Conservation (phyloP, 2,113 vertebrate species). For the Halichoeres trimaculatus region DNA sequence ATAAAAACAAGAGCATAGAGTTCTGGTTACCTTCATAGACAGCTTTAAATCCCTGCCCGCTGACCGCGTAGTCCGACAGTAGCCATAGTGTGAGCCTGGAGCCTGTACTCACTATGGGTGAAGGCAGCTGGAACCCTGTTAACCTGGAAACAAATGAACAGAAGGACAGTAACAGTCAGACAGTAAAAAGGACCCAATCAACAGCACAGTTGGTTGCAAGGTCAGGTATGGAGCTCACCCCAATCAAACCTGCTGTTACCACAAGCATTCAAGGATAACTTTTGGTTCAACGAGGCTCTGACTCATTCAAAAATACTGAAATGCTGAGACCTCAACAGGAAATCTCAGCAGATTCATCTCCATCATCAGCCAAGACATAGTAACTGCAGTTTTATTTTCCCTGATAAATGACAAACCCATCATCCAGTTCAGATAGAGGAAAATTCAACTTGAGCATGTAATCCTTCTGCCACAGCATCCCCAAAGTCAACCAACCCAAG, state of each 20-base stretch:
- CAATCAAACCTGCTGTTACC: conserved; percentile 41
- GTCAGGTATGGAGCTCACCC: conserved; percentile 40
- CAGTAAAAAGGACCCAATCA: conserved; percentile 52
- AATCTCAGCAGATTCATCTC: conserved; percentile 38
- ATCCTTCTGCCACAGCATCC: no score
- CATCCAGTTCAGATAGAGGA: conserved; percentile 11
- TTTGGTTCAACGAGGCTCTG: conserved; percentile 52
- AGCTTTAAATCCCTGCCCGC: conserved; percentile 96
- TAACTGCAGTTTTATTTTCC: conserved; percentile 27
- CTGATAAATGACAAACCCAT: conserved; percentile 44
- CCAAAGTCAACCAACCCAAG: not conserved
- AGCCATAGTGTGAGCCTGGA: conserved; percentile 92
- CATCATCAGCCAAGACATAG: conserved; percentile 36
- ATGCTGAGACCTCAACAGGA: conserved; percentile 54
- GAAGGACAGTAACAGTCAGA: conserved; percentile 63
- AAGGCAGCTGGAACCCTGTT: conserved; percentile 97
- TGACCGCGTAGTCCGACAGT: conserved; percentile 96
- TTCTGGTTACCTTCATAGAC: conserved; percentile 91
- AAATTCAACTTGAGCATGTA: no score
- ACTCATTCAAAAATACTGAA: conserved; percentile 61
- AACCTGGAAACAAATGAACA: conserved; percentile 86
- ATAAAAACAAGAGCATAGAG: not conserved
- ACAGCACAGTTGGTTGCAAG: conserved; percentile 46
- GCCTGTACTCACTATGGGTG: conserved; percentile 93
- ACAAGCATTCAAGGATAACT: conserved; percentile 40